Evolutionary conservation across 2,113 vertebrate species (phyloP), one percentile per base, ranked within the genome.

Genomic region (Stegostoma tigrinum): DNA sequence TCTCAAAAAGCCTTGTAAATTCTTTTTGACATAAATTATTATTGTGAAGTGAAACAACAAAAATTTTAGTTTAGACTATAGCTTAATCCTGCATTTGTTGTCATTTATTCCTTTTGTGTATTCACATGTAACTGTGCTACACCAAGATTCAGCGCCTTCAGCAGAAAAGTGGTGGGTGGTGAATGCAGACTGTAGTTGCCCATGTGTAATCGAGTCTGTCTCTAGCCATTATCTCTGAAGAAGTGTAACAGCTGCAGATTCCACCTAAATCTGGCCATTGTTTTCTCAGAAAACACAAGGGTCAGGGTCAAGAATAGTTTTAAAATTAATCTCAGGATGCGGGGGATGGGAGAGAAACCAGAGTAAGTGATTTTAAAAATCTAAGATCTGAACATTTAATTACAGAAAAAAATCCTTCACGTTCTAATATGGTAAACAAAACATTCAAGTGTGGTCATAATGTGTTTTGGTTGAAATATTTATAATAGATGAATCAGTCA

Each of bases 231-330:
- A 83, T 23, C 80, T 83, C 5, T 83, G 80, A 83, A 83, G 80
- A 5, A 42, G 38, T 83, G n/a, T 45, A 83, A 83, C 80, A 83
- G 80, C 80, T 83, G 80, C 38, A 83, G 80, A 83, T 45, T 83
- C 80, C 80, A 83, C 80, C 80, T 21, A 83, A 83, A 83, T 83
- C 80, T 83, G 38, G n/a, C 21, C 80, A 45, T 83, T 83, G 80
- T 45, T 45, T 83, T 42, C 80, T 83, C 6, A 83, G 80, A 83
- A 83, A 83, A 83, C 45, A 83, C 17, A 21, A 17, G 78, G 80
- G 80, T 83, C 80, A 21, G 80, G 80, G 80, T 83, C 80, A 83
- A 83, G 80, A 83, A 83, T 83, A 42, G 80, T 83, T 42, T 83
- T 83, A 83, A 83, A 42, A 42, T 83, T 83, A 83, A 45, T 83